Evolutionary conservation across 1,140 invertebrate species (phyloP).

Genomic region (Penaeus vannamei): DNA sequence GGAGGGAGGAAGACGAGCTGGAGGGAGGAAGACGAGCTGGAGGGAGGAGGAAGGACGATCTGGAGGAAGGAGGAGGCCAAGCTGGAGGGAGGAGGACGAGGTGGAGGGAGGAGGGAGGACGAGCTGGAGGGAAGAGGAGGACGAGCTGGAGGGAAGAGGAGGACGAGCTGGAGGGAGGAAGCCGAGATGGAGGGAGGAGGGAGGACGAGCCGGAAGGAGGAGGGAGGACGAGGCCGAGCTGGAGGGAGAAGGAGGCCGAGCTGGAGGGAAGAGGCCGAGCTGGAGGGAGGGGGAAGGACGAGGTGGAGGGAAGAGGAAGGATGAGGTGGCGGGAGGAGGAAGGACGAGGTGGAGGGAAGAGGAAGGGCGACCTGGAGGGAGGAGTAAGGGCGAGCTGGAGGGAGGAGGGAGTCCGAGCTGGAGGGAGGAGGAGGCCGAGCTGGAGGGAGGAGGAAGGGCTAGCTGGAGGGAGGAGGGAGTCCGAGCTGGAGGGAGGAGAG

Average conservation of each 20-base stretch:
- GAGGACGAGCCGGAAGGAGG: too few species aligned
- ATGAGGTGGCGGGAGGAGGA: neutral
- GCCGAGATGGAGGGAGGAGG: neutral
- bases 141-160: neutral
- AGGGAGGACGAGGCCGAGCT: too few species aligned
- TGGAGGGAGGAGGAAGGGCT: too few species aligned
- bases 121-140: neutral
- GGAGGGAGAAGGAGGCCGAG: neutral
- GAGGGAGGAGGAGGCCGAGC: neutral
- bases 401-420: neutral
- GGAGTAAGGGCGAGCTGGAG: neutral
- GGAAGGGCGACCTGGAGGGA: neutral
- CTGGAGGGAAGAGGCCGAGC: neutral
- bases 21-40: neutral
- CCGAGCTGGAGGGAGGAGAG: neutral
- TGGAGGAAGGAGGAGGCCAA: neutral
- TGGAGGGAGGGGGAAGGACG: neutral
- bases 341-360: neutral
- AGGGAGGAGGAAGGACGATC: neutral
- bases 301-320: neutral
- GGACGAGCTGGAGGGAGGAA: neutral
- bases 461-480: neutral
- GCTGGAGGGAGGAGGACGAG: neutral
- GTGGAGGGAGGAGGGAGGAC: neutral
- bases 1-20: neutral